phyloP scores from a whole-genome alignment of 2,888 invertebrate species.

The Drosophila merina region DNA sequence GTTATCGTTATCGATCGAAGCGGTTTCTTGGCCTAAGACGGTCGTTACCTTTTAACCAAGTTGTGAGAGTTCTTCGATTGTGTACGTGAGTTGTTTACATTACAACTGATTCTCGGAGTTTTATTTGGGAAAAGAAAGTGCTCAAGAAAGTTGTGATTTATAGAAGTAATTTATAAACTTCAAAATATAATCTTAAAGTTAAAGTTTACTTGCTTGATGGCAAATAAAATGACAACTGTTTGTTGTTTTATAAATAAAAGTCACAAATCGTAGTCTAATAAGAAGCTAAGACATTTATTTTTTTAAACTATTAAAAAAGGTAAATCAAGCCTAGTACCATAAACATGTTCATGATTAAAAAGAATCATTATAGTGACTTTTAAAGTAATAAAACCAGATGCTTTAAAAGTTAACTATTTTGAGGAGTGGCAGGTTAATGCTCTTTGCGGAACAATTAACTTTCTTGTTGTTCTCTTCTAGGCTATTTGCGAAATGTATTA shows the following conservation, averaged over 20 bases:
- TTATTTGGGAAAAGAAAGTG: slow-evolving; percentile 38
- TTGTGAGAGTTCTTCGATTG: slow-evolving; percentile 10
- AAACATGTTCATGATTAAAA: not conserved
- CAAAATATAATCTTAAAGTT: not conserved
- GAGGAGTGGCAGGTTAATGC: slow-evolving; percentile 1
- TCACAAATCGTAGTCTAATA: slow-evolving; percentile 7
- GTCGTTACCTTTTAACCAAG: slow-evolving; percentile 33
- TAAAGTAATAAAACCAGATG: not conserved
- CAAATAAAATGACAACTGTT: slow-evolving; percentile 4
- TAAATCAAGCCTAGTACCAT: not conserved
- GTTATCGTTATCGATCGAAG: slow-evolving; percentile 26
- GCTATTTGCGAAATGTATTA: slow-evolving; percentile 29
- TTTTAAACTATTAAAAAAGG: not conserved
- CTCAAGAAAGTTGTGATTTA: slow-evolving; percentile 27
- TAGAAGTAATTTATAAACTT: not conserved
- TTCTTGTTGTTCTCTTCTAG: not conserved
- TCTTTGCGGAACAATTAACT: slow-evolving; percentile 1
- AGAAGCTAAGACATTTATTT: not conserved
- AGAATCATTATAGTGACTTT: not conserved
- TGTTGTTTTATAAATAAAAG: slow-evolving; percentile 2
- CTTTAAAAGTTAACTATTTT: not conserved
- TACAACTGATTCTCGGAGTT: slow-evolving; percentile 27
- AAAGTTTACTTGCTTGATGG: not conserved
- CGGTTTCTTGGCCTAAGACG: not conserved
- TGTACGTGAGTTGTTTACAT: slow-evolving; percentile 30